phyloP scores from a whole-genome alignment of 2,797 vertebrate species.

The Oceanodroma leucorhoa region DNA sequence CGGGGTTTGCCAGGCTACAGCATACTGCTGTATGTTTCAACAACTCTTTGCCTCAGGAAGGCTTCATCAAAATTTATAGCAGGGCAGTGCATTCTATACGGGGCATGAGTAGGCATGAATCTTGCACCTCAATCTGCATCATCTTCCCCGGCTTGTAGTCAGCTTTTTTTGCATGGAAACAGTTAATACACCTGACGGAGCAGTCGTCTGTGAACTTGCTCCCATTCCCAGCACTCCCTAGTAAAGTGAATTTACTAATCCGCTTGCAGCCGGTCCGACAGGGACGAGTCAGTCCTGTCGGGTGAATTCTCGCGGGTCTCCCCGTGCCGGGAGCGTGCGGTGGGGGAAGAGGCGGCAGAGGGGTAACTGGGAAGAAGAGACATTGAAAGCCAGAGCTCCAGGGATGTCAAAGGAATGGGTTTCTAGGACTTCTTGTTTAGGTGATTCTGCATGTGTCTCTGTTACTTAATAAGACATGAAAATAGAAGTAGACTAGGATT shows the following conservation, averaged over 20 bases:
- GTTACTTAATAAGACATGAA: background rate
- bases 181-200: background rate
- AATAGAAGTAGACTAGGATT: background rate
- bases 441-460: background rate
- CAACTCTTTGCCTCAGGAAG: background rate
- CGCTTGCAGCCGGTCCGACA: background rate
- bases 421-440: background rate
- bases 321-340: rapidly evolving
- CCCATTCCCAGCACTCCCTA: background rate
- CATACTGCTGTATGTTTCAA: constrained; percentile 2
- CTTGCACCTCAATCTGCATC: background rate
- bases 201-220: background rate
- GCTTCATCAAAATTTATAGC: constrained; percentile 12
- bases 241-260: background rate
- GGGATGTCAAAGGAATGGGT: rapidly evolving
- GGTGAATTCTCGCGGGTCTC: background rate
- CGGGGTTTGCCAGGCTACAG: background rate
- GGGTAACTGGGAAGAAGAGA: background rate
- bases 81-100: background rate
- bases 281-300: rapidly evolving
- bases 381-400: background rate
- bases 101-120: constrained; percentile 7
- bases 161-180: background rate
- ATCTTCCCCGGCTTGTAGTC: rapidly evolving
- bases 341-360: rapidly evolving